Evolutionary conservation across 2,113 vertebrate species (phyloP).

Genomic region (Protobothrops flavoviridis): DNA sequence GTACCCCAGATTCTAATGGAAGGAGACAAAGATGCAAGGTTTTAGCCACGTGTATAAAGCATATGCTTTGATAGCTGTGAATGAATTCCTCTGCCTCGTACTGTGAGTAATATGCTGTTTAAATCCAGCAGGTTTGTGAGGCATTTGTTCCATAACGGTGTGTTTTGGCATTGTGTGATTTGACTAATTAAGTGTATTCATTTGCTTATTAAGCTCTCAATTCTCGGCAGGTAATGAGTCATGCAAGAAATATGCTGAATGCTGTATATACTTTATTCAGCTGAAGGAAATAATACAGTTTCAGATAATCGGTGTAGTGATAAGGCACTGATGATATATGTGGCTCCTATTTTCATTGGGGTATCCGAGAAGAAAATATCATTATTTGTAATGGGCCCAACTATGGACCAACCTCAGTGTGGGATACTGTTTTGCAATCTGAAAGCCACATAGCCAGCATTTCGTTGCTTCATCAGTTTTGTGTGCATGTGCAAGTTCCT

Average conservation of each 20-base stretch:
- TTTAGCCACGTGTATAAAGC: background rate
- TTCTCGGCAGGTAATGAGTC: conserved; percentile 30
- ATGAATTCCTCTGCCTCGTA: rapidly evolving
- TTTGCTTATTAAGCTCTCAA: background rate
- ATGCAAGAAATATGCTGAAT: background rate
- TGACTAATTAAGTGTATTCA: conserved; percentile 48
- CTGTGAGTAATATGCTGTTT: conserved; percentile 17
- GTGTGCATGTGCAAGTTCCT: background rate
- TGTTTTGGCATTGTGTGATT: conserved; percentile 49
- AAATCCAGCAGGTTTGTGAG: conserved; percentile 25
- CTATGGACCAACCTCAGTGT: background rate
- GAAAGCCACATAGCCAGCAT: background rate
- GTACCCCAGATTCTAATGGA: background rate
- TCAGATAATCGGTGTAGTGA: background rate
- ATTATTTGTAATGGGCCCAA: background rate
- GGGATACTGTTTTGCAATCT: background rate
- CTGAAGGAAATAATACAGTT: conserved; percentile 36
- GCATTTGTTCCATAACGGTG: conserved; percentile 42
- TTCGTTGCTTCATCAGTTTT: background rate
- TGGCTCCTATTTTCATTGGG: background rate
- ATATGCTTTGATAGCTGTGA: rapidly evolving
- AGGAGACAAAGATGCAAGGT: background rate
- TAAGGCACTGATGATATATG: background rate
- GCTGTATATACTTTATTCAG: conserved; percentile 13
- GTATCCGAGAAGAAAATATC: background rate